phyloP scores from a whole-genome alignment of 2,888 invertebrate genomes.

The Neocrepidodera transversa region DNA sequence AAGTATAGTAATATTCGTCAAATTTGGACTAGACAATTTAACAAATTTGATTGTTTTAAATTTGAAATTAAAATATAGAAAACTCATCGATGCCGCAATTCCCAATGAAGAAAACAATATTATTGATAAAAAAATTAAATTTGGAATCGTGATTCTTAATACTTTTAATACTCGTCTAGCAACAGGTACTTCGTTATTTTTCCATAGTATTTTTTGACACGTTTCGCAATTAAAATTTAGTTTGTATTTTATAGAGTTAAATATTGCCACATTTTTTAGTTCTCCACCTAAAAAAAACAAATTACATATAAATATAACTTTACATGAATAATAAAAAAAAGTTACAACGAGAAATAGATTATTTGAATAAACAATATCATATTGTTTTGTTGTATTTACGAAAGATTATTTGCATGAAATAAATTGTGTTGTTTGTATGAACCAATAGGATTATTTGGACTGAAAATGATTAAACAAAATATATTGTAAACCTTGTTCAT shows the following conservation, averaged over 20 bases:
- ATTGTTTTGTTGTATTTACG: no score
- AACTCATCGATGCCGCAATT: constrained; percentile 75
- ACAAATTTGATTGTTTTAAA: constrained; percentile 85
- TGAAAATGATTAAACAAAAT: no score
- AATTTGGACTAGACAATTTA: constrained; percentile 88
- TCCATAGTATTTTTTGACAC: constrained; percentile 74
- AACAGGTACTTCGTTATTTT: constrained; percentile 80
- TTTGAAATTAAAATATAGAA: constrained; percentile 83
- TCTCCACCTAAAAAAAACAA: constrained; percentile 67
- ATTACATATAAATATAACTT: no score
- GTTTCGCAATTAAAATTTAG: constrained; percentile 74
- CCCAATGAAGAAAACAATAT: constrained; percentile 77
- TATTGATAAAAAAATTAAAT: constrained; percentile 76
- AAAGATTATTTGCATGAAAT: no score
- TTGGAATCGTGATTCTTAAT: constrained; percentile 78
- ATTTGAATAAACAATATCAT: no score
- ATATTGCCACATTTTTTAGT: constrained; percentile 76
- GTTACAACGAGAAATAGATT: no score
- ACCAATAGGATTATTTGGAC: no score
- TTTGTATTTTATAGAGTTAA: constrained; percentile 67
- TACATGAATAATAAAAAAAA: no score
- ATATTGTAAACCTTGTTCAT: no score
- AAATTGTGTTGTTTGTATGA: no score
- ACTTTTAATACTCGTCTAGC: constrained; percentile 79
- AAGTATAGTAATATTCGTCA: constrained; percentile 90